These are phyloP conservation scores for Condylostylus longicornis DNA, from an alignment of 1,140 invertebrate species.

Conservation along the genomic window DNA sequence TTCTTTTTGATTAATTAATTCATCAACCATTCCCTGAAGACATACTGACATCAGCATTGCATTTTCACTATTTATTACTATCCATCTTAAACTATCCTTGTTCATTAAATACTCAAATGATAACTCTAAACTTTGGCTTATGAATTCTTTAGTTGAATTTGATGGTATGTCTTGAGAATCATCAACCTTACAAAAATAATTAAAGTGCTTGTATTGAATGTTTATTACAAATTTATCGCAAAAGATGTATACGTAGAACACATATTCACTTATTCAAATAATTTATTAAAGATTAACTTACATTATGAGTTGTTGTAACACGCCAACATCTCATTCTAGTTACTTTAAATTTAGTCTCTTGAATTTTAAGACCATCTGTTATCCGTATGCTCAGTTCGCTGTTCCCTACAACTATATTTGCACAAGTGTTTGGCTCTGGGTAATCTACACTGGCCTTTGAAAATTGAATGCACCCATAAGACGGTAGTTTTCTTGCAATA, in stretches of 20 bases:
- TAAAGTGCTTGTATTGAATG: no score
- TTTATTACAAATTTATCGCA: no score
- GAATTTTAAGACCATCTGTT: slow-evolving; percentile 36
- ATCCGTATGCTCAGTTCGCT: slow-evolving; percentile 59
- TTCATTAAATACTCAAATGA: slow-evolving; percentile 92
- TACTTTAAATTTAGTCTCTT: slow-evolving; percentile 77
- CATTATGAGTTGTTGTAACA: slow-evolving; percentile 72
- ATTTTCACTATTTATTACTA: slow-evolving; percentile 76
- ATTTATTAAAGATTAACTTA: slow-evolving; percentile 33
- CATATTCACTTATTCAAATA: neutral
- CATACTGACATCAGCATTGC: slow-evolving; percentile 91
- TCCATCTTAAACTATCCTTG: slow-evolving; percentile 85
- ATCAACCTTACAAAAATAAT: slow-evolving; percentile 1
- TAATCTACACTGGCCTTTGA: slow-evolving; percentile 42
- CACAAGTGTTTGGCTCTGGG: slow-evolving; percentile 48
- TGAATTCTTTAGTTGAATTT: slow-evolving; percentile 15
- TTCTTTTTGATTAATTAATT: slow-evolving; percentile 70
- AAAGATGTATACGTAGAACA: no score
- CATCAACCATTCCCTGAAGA: slow-evolving; percentile 88
- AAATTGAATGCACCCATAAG: slow-evolving; percentile 72
- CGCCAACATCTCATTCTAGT: slow-evolving; percentile 93
- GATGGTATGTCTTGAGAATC: slow-evolving; percentile 3
- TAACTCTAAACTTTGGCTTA: slow-evolving; percentile 49
- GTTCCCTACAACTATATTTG: slow-evolving; percentile 57
- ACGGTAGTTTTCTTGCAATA: slow-evolving; percentile 60